Evolutionary conservation across 1,140 invertebrate species (phyloP).

Genomic region (Berghia stephanieae): DNA sequence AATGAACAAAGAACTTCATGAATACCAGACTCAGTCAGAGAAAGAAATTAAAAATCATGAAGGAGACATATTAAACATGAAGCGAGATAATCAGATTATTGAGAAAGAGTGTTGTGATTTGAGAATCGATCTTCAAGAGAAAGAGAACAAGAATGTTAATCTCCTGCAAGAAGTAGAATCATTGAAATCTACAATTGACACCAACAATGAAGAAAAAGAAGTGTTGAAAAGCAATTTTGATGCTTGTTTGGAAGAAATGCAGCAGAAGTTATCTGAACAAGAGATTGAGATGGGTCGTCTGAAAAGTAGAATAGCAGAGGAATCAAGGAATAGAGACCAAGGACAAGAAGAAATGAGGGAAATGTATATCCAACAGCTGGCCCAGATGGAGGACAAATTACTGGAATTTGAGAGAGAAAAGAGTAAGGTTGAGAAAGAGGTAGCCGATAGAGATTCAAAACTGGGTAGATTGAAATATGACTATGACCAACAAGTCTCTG

Average conservation of each 20-base stretch:
- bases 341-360: constrained; percentile 34
- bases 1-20: constrained; percentile 18
- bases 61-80: neutral
- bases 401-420: constrained; percentile 29
- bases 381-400: constrained; percentile 40
- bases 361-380: constrained; percentile 40
- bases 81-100: constrained; percentile 35
- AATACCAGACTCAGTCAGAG: constrained; percentile 5
- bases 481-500: constrained; percentile 32
- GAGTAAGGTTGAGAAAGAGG: constrained; percentile 28
- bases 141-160: constrained; percentile 22
- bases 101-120: constrained; percentile 36
- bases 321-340: constrained; percentile 29
- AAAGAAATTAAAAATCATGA: constrained; percentile 21
- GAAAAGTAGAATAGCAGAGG: constrained; percentile 30
- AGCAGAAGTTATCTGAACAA: constrained; percentile 28
- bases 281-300: constrained; percentile 31
- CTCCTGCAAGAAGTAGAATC: constrained; percentile 29
- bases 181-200: constrained; percentile 30
- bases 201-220: constrained; percentile 34
- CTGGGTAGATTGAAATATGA: constrained; percentile 27
- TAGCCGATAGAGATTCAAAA: constrained; percentile 22
- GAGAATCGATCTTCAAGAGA: constrained; percentile 35
- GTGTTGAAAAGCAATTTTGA: constrained; percentile 44
- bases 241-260: constrained; percentile 42